Percentiles rank a stretch among this genome's conserved stretches.
These are phyloP conservation scores for Chrysocyon brachyurus DNA, from an alignment of 2,797 vertebrate species.

Conservation along the genomic window DNA sequence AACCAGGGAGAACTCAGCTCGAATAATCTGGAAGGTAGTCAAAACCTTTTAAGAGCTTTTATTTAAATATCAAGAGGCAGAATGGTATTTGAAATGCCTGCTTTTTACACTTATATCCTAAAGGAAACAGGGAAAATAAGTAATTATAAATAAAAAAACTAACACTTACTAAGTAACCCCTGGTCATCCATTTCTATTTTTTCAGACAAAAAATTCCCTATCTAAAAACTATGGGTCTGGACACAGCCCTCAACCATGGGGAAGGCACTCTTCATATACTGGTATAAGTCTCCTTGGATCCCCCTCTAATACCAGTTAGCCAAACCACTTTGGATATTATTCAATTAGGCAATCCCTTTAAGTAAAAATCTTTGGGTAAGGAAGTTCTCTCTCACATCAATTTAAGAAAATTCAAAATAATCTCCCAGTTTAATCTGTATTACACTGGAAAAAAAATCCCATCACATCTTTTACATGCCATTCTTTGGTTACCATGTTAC, in stretches of 20 bases:
- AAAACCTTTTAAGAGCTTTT: constrained; percentile 54
- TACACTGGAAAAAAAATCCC: neutral
- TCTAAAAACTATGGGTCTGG: neutral
- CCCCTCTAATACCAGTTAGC: constrained; percentile 2
- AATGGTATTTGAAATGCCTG: constrained; percentile 51
- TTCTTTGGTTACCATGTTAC: constrained; percentile 81
- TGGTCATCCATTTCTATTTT: constrained; percentile 27
- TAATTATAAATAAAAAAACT: constrained; percentile 15
- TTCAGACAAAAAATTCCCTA: constrained; percentile 20
- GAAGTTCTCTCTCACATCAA: constrained; percentile 43
- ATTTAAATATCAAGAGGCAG: constrained; percentile 50
- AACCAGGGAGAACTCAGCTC: neutral
- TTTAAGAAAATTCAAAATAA: constrained; percentile 55
- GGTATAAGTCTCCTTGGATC: neutral
- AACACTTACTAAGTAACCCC: constrained; percentile 19
- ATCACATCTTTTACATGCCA: neutral
- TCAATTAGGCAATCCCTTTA: constrained; percentile 38
- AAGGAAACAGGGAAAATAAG: constrained; percentile 53
- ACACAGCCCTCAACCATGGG: neutral
- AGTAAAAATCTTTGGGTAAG: constrained; percentile 53
- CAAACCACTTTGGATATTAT: constrained; percentile 40
- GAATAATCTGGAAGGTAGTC: constrained; percentile 42
- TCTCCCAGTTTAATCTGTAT: neutral
- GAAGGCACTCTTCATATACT: neutral
- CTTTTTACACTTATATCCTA: constrained; percentile 57